Percentiles rank a stretch among this genome's conserved stretches.
Conservation (phyloP, 2,888 invertebrate species). For the Iselma pallidipennis region DNA sequence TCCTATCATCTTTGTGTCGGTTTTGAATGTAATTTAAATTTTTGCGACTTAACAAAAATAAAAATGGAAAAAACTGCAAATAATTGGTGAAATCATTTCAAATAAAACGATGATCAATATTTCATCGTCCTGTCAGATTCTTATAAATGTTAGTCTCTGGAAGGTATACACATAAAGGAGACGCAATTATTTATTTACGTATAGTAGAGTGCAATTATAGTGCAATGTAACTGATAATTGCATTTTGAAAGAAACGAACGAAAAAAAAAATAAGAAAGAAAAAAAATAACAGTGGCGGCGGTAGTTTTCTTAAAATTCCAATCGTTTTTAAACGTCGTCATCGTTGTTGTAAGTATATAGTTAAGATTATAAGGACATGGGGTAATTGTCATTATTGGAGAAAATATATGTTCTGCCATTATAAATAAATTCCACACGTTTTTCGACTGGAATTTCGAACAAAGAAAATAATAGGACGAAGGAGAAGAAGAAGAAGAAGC, state of each 20-base stretch:
- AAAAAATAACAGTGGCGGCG: not conserved
- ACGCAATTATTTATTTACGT: not conserved
- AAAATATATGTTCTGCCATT: slow-evolving; percentile 40
- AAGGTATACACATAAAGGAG: not conserved
- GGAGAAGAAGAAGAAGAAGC: too few species aligned
- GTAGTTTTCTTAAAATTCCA: not conserved
- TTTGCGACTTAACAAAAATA: not conserved
- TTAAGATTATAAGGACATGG: slow-evolving; percentile 1
- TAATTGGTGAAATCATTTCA: not conserved
- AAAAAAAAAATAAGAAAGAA: not conserved
- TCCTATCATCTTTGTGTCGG: too few species aligned
- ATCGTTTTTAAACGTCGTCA: not conserved
- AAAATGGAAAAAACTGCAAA: not conserved
- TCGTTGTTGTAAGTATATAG: not conserved
- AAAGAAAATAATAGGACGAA: slow-evolving; percentile 39
- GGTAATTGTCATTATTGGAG: slow-evolving; percentile 16
- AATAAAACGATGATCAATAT: not conserved
- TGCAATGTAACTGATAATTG: not conserved
- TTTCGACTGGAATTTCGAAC: slow-evolving; percentile 40
- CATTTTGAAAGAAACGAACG: not conserved
- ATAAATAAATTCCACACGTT: slow-evolving; percentile 44
- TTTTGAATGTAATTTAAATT: too few species aligned
- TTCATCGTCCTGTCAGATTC: not conserved
- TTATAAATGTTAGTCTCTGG: not conserved
- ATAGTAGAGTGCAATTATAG: not conserved